Percentiles rank a stretch among this genome's conserved stretches.
Conservation (phyloP, 2,888 invertebrate species). For the Aspidapion aeneum region DNA sequence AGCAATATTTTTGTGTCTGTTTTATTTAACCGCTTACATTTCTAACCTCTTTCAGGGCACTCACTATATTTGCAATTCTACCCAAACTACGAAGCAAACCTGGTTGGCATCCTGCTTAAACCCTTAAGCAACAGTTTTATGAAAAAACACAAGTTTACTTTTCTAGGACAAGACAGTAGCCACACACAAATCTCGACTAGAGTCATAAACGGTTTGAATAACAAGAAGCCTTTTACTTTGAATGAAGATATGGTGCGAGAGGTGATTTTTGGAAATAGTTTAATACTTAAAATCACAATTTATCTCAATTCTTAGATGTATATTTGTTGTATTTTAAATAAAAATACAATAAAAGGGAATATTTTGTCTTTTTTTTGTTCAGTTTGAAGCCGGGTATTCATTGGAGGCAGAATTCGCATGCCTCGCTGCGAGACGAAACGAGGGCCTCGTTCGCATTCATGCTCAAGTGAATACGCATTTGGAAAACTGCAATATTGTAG, state of each 20-base stretch:
- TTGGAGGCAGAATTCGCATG: too few species aligned
- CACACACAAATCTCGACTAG: constrained; percentile 34
- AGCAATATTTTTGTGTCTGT: constrained; percentile 6
- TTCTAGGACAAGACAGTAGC: constrained; percentile 32
- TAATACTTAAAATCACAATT: constrained; percentile 54
- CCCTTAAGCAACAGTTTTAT: constrained; percentile 31
- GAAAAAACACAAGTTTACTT: constrained; percentile 42
- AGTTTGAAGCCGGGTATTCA: too few species aligned
- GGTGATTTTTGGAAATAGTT: constrained; percentile 49
- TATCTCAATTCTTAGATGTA: constrained; percentile 45
- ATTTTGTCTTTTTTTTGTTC: too few species aligned
- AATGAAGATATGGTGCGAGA: constrained; percentile 46
- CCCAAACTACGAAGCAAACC: constrained; percentile 35
- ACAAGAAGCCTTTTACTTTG: neutral
- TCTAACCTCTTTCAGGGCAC: constrained; percentile 42
- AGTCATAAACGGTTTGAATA: constrained; percentile 27
- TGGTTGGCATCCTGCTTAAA: constrained; percentile 34
- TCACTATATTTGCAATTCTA: constrained; percentile 37
- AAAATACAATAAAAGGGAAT: neutral
- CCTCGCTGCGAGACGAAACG: too few species aligned
- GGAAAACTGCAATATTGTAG: constrained; percentile 69
- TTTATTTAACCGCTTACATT: too few species aligned
- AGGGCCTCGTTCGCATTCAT: constrained; percentile 61
- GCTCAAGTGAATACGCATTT: constrained; percentile 67
- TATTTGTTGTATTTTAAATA: constrained; percentile 1